Evolutionary conservation across 1,140 invertebrate species (phyloP), one percentile per base, ranked within the genome.

Genomic region (Pomacea maculata): DNA sequence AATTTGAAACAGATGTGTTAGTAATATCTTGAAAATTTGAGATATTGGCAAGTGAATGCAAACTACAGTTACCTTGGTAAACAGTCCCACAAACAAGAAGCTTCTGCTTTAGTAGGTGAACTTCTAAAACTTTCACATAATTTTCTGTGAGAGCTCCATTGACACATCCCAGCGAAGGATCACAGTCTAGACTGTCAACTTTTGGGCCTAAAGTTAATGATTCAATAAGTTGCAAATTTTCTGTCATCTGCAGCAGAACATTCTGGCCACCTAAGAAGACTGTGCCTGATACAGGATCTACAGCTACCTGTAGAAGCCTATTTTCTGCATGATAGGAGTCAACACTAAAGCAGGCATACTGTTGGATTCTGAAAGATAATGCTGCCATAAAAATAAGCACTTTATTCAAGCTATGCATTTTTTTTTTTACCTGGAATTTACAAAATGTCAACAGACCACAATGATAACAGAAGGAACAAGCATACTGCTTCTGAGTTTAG

Each of bases 31-130:
- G 15, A 45, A 55, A 78, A 19, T 57, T 61, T 25, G 57, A 63
- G 29, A 80, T 83, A 55, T 79, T 77, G 8, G 57, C 79, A 68
- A 83, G 74, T 72, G 64, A 81, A 61, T 78, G 83, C 8, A 86
- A 29, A 14, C 61, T 82, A 74, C 85, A 86, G 0, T 80, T 9
- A 6, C 85, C 85, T 70, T 83, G 80, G 6, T 78, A 19, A 8
- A 83, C 78, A 19, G 83, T 78, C 55, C 85, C 85, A 74, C 85
- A 86, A 1, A 82, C 80, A 67, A 86, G 71, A 11, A 85, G 79
- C 34, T 82, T 75, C 15, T 81, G 80, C n/a, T 85, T 83, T 25
- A 65, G 70, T 14, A 76, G 19, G 72, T 82, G 80, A 2, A 83
- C 71, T 25, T 82, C 81, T 15, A 86, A 21, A 25, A 86, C 76